A percentile compares a stretch with the other conserved stretches of the same genome.
These are phyloP conservation scores for Aplysina aerophoba DNA, from an alignment of 37 sponge, comb jelly and placozoan genomes.

Conservation along the genomic window DNA sequence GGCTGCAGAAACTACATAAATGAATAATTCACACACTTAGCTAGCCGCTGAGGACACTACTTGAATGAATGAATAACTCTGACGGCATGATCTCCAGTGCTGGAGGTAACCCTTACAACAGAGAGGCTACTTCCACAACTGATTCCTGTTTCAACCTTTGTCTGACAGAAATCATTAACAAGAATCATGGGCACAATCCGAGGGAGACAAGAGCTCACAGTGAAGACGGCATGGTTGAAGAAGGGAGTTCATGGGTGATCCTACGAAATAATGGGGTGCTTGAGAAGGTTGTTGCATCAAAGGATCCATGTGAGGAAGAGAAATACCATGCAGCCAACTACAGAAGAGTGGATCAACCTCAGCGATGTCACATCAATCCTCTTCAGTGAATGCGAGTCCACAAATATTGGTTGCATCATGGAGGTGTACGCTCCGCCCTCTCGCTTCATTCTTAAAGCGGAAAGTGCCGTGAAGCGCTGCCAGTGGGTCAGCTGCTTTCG, in stretches of 20 bases:
- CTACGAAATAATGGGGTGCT: slow-evolving; percentile 15
- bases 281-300: not conserved
- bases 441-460: not conserved
- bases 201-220: not conserved
- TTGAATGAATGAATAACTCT: too few species aligned
- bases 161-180: not conserved
- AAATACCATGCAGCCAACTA: not conserved
- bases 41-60: too few species aligned
- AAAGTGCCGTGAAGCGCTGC: not conserved
- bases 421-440: slow-evolving; percentile 11
- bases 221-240: not conserved
- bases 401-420: not conserved
- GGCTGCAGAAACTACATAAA: too few species aligned
- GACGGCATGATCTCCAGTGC: too few species aligned
- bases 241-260: not conserved
- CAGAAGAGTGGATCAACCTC: slow-evolving; percentile 28
- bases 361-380: not conserved
- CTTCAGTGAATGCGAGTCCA: not conserved
- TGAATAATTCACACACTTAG: too few species aligned
- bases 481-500: not conserved
- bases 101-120: too few species aligned
- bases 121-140: too few species aligned
- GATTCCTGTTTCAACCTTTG: too few species aligned
- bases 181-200: not conserved
- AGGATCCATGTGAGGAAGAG: not conserved